Evolutionary conservation across 1,140 invertebrate genomes (phyloP), one percentile per base, ranked within the genome.

Genomic region (Melitaea cinxia): DNA sequence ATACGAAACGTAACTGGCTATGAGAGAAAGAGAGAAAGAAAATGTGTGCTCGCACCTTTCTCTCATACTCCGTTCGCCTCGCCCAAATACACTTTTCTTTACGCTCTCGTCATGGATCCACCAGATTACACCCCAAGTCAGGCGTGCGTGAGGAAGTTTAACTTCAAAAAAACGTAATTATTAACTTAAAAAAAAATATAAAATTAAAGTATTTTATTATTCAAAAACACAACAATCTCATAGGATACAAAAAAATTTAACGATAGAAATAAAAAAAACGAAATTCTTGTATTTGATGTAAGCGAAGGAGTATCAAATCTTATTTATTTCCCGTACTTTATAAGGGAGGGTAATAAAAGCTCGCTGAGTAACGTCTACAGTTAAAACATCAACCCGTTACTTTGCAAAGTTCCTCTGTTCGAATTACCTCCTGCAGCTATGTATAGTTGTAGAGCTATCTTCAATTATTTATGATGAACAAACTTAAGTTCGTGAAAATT

Each of bases 341-440:
- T 21, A 33, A 54, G 30, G 30, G 30, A 54, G n/a, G 17, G 30
- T 19, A 54, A 54, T 52, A 52, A 52, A 54, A 47, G 52, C 30
- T 30, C 30, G 52, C 14, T 30, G 10, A 14, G 26, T 33, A 33
- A 28, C 30, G 52, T 54, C 52, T 54, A 54, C 19, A 54, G 52
- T 30, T 54, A 54, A 54, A 54, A 54, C 30, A 54, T 54, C 52
- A 54, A 54, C 52, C 37, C 52, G 52, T 54, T 54, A 54, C 28
- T 54, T 54, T 35, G 30, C 26, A 54, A 54, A 54, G 28, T 54
- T 54, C 24, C 30, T 33, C 14, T 17, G 26, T 54, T 54, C 14
- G 7, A 7, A 10, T 9, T 37, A 37, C 15, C 7, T 54, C 15
- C 7, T 54, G n/a, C 37, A 54, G 23, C 23, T 47, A 54, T 54